Evolutionary conservation across 2,797 vertebrate genomes (phyloP).

Genomic region (Chloroceryle amazona): DNA sequence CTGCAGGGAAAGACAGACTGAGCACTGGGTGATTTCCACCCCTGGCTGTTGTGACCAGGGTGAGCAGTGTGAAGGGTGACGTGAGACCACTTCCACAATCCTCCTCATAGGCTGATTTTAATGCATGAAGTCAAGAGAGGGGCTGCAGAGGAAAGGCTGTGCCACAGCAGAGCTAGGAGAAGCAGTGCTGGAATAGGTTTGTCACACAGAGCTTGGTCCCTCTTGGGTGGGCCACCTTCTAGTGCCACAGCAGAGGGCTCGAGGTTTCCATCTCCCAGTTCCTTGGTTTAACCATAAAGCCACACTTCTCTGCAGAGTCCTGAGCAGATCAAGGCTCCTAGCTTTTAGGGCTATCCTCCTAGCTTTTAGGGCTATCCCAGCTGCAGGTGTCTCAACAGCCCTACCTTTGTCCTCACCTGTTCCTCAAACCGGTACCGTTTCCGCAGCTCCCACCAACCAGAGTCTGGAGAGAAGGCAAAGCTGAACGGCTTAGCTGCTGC

Average conservation of each 20-base stretch:
- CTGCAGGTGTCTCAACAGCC: not conserved
- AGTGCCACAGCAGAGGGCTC: not conserved
- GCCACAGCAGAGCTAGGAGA: not conserved
- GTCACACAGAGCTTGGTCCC: rapidly evolving
- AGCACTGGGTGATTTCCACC: not conserved
- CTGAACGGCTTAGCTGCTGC: slow-evolving; percentile 98
- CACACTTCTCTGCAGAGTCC: rapidly evolving
- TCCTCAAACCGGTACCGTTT: slow-evolving; percentile 93
- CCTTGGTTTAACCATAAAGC: not conserved
- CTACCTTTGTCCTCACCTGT: slow-evolving; percentile 84
- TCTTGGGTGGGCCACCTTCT: not conserved
- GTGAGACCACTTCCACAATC: not conserved
- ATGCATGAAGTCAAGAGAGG: not conserved
- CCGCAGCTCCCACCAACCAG: slow-evolving; percentile 93
- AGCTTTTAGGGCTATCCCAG: not conserved
- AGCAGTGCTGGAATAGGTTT: not conserved
- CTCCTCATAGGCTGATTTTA: not conserved
- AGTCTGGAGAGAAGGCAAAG: slow-evolving; percentile 97
- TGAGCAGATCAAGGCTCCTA: not conserved
- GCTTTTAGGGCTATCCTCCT: not conserved
- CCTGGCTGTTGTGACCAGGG: not conserved
- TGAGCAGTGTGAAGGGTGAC: not conserved
- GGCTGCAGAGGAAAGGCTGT: not conserved
- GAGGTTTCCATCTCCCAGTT: not conserved
- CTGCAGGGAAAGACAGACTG: not conserved